Percentiles rank a stretch among this genome's conserved stretches.
phyloP scores from a whole-genome alignment of 2,113 vertebrate genomes.

The Copsychus sechellarum region DNA sequence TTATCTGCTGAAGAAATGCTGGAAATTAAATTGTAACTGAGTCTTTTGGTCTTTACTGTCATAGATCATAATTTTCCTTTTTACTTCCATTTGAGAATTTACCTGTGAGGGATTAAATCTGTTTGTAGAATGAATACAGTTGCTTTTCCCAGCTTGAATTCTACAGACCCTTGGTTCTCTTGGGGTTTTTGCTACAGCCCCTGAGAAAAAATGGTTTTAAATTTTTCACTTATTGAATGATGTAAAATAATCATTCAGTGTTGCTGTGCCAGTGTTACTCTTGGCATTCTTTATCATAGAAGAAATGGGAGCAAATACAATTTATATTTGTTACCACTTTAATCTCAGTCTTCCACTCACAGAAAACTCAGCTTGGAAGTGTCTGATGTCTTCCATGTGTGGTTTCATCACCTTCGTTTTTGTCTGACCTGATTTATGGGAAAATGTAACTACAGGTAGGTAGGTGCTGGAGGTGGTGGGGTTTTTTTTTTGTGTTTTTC shows the following conservation, averaged over 20 bases:
- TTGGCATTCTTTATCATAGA: neutral
- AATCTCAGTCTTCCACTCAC: neutral
- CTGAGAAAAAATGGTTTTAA: neutral
- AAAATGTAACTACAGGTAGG: neutral
- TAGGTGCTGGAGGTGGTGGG: neutral
- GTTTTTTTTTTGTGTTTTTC: neutral
- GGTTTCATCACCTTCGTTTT: neutral
- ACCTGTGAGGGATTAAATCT: neutral
- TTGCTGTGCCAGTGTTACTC: neutral
- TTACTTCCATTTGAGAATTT: neutral
- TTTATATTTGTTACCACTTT: neutral
- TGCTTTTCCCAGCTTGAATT: neutral
- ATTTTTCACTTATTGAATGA: neutral
- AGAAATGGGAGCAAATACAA: neutral
- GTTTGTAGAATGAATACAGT: neutral
- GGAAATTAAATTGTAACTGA: neutral
- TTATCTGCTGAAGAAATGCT: neutral
- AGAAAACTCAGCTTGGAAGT: neutral
- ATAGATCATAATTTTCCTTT: neutral
- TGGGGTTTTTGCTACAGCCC: neutral
- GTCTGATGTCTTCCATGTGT: neutral
- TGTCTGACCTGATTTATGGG: neutral
- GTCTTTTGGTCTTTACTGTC: neutral
- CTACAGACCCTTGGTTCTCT: neutral
- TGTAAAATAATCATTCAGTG: neutral